Evolutionary conservation across 2,888 invertebrate species (phyloP).

Genomic region (Chrysomela aeneicollis): DNA sequence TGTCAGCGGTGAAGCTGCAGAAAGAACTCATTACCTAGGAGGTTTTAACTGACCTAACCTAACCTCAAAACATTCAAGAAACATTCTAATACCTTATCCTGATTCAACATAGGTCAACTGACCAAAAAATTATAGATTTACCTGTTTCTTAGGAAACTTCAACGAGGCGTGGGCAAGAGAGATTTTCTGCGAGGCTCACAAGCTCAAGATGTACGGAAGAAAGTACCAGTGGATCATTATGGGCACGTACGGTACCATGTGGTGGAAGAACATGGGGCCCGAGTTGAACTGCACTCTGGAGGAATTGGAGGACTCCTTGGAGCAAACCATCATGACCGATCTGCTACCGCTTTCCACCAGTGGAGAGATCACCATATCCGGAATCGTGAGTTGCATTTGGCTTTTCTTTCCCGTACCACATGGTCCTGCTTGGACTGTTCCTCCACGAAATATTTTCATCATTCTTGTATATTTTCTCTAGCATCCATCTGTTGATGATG

Average conservation of each 20-base stretch:
- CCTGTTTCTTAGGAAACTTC: slow-evolving; percentile 78
- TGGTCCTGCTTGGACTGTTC: no score
- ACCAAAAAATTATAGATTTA: no score
- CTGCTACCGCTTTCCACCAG: slow-evolving; percentile 86
- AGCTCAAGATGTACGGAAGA: slow-evolving; percentile 86
- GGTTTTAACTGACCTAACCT: no score
- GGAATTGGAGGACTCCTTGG: slow-evolving; percentile 80
- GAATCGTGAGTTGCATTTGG: slow-evolving; percentile 77
- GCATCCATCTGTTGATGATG: no score
- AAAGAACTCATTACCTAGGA: no score
- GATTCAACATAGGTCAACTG: no score
- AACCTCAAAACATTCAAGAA: no score
- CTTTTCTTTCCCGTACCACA: no score
- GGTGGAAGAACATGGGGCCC: slow-evolving; percentile 72
- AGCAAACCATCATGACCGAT: slow-evolving; percentile 89
- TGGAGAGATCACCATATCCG: slow-evolving; percentile 86
- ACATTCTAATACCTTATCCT: no score
- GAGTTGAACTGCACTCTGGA: slow-evolving; percentile 74
- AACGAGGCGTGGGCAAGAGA: slow-evolving; percentile 92
- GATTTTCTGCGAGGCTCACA: slow-evolving; percentile 89
- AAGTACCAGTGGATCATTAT: slow-evolving; percentile 96
- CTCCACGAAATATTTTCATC: no score
- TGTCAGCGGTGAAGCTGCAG: no score
- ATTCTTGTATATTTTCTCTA: no score
- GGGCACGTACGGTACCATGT: slow-evolving; percentile 81